Percentiles rank a stretch among this genome's conserved stretches.
Evolutionary conservation across 2,113 vertebrate genomes (phyloP).

Genomic region (Scopus umbretta): DNA sequence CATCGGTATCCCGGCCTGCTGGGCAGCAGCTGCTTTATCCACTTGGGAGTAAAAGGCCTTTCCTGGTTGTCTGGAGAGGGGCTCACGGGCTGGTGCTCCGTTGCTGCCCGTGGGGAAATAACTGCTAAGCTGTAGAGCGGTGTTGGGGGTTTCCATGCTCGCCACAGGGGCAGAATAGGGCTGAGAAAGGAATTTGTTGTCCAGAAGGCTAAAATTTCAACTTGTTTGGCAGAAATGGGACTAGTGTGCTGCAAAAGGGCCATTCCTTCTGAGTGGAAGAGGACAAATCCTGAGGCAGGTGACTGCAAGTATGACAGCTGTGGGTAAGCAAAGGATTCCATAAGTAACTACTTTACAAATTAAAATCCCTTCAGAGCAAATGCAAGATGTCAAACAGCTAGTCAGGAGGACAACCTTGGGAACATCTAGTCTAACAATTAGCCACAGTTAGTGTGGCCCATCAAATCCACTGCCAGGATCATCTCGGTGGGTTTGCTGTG

Average conservation of each 20-base stretch:
- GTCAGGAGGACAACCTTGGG: background rate
- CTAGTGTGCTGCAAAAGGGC: background rate
- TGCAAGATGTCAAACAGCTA: background rate
- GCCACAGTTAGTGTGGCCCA: background rate
- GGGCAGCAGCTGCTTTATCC: background rate
- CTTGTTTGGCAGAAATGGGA: background rate
- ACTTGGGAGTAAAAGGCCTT: background rate
- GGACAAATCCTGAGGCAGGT: background rate
- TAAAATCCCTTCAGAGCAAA: background rate
- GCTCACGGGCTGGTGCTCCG: background rate
- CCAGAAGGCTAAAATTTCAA: background rate
- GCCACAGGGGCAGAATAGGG: background rate
- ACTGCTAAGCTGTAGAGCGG: background rate
- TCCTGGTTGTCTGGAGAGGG: background rate
- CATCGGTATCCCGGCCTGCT: background rate
- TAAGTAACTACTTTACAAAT: background rate
- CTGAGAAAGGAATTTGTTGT: background rate
- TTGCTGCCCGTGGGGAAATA: background rate
- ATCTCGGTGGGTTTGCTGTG: background rate
- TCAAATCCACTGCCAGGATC: rapidly evolving
- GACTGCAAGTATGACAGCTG: background rate
- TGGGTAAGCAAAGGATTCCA: background rate
- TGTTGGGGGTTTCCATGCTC: background rate
- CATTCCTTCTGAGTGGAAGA: background rate
- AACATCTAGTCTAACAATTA: background rate